Evolutionary conservation across 2,888 invertebrate genomes (phyloP).

Genomic region (Lycocerus yunnanus): DNA sequence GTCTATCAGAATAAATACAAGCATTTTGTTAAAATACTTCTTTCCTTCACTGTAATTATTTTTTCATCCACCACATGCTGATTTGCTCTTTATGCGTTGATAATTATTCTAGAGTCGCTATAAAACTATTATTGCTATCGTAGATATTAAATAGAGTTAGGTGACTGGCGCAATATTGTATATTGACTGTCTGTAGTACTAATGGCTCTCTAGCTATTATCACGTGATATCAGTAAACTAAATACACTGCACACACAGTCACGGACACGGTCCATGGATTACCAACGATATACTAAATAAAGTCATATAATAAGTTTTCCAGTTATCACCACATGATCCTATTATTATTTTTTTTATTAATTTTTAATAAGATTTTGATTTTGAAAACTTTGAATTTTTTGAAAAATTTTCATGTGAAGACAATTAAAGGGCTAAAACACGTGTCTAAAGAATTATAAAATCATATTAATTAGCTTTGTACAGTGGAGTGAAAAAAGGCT

Average conservation of each 20-base stretch:
- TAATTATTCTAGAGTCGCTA: neutral
- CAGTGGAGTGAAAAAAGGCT: too few relatives aligned
- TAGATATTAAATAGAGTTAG: neutral
- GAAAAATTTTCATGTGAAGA: too few relatives aligned
- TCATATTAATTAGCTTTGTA: too few relatives aligned
- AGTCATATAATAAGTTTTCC: neutral
- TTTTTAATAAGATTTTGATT: neutral
- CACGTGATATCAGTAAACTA: neutral
- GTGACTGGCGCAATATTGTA: neutral
- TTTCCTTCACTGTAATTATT: too few relatives aligned
- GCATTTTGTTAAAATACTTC: too few relatives aligned
- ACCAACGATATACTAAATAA: neutral
- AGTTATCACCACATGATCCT: neutral
- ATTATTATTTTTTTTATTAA: neutral
- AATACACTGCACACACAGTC: neutral
- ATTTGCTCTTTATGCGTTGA: too few relatives aligned
- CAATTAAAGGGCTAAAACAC: too few relatives aligned
- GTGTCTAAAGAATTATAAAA: too few relatives aligned
- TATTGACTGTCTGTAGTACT: neutral
- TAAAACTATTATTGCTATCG: neutral
- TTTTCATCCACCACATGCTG: too few relatives aligned
- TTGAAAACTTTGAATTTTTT: too few relatives aligned
- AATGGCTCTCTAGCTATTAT: neutral
- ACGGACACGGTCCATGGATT: neutral
- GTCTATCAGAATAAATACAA: too few relatives aligned